phyloP scores from a whole-genome alignment of 1,140 invertebrate genomes.

The Sitobion miscanthi region DNA sequence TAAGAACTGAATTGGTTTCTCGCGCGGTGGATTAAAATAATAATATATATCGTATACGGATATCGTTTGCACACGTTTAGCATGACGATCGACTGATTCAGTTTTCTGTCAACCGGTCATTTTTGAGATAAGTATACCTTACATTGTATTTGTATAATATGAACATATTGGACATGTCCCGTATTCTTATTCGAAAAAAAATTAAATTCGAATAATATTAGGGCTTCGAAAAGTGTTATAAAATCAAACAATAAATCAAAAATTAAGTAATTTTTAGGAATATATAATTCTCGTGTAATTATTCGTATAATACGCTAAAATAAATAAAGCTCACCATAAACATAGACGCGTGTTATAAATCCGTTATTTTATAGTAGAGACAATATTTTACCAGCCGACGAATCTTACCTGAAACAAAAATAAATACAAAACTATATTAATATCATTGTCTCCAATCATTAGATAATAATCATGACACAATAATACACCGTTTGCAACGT shows the following conservation, averaged over 20 bases:
- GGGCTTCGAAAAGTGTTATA: neutral
- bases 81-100: neutral
- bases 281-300: neutral
- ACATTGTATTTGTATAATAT: no score
- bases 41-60: neutral
- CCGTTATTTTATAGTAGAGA: neutral
- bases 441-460: neutral
- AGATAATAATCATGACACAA: neutral
- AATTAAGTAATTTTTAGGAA: neutral
- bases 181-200: no score
- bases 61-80: neutral
- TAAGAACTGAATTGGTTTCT: neutral
- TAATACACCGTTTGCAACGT: neutral
- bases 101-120: neutral
- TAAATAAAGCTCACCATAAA: neutral
- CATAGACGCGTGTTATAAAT: neutral
- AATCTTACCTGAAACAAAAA: conserved; percentile 33
- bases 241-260: neutral
- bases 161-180: no score
- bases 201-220: no score
- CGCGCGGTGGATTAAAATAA: neutral
- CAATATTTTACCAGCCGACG: neutral
- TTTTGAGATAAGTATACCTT: no score
- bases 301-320: neutral
- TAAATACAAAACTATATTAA: neutral